These are phyloP conservation scores for Protobothrops mucrosquamatus DNA, from an alignment of 2,113 vertebrate species.

Conservation along the genomic window DNA sequence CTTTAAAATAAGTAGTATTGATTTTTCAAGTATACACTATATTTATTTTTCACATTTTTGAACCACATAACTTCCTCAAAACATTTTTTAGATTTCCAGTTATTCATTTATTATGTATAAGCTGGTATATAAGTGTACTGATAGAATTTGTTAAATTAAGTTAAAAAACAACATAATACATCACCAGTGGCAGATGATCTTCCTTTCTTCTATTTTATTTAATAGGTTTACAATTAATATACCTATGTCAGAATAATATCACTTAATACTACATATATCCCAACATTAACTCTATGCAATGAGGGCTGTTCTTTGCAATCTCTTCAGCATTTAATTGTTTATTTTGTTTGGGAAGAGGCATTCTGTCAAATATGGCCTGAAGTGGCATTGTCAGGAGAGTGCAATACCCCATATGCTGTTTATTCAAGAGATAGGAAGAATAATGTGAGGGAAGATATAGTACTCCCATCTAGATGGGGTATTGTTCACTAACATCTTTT, in stretches of 20 bases:
- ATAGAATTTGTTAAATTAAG: not conserved
- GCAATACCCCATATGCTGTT: not conserved
- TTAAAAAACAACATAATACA: not conserved
- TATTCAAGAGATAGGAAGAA: not conserved
- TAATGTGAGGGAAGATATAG: not conserved
- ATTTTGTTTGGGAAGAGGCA: not conserved
- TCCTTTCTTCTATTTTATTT: not conserved
- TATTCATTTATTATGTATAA: not conserved
- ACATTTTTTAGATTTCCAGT: not conserved
- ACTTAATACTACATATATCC: not conserved
- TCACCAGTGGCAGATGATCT: not conserved
- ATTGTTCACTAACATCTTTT: not conserved
- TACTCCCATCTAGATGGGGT: not conserved
- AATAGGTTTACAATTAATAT: not conserved
- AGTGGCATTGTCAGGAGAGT: not conserved
- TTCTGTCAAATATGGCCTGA: not conserved
- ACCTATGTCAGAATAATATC: not conserved
- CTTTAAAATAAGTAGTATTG: not conserved
- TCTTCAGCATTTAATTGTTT: not conserved
- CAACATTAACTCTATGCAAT: not conserved
- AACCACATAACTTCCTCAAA: not conserved
- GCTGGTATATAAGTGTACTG: not conserved
- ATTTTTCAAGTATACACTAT: not conserved
- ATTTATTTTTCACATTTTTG: not conserved
- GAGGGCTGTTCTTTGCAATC: not conserved